Conservation (phyloP, 2,888 invertebrate species). For the Pandemis cinnamomeana region DNA sequence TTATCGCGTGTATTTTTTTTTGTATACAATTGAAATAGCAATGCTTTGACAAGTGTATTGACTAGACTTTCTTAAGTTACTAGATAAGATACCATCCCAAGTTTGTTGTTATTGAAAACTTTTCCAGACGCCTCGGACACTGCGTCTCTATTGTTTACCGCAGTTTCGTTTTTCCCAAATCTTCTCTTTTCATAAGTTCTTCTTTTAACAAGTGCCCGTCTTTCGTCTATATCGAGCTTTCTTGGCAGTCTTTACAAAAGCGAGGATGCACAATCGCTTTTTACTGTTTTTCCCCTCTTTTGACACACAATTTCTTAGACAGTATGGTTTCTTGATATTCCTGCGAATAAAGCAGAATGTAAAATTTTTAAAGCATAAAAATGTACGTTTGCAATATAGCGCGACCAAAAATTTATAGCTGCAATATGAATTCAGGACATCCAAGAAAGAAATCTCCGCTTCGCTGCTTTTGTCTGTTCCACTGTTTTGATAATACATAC, state of each 20-base stretch:
- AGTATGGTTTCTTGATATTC: constrained; percentile 17
- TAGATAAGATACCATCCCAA: constrained; percentile 46
- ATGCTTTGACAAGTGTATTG: constrained; percentile 33
- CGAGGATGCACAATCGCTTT: constrained; percentile 63
- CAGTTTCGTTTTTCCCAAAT: constrained; percentile 59
- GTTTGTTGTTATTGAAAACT: constrained; percentile 65
- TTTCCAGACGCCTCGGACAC: constrained; percentile 55
- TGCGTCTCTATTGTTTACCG: constrained; percentile 61
- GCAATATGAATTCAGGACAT: background rate
- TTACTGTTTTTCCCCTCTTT: constrained; percentile 52
- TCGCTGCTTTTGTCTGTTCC: background rate
- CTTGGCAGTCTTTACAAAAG: constrained; percentile 60
- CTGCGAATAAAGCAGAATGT: background rate
- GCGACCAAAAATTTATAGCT: background rate
- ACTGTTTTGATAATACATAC: background rate
- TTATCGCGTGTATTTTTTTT: background rate
- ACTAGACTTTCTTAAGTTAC: constrained; percentile 30
- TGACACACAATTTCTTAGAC: constrained; percentile 53
- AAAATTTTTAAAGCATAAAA: background rate
- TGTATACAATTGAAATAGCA: constrained; percentile 27
- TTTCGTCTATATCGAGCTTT: constrained; percentile 61
- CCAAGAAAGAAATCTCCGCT: background rate
- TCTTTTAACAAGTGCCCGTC: constrained; percentile 62
- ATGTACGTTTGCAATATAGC: background rate
- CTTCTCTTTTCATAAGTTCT: constrained; percentile 63